Base-by-base conservation (phyloP, 2,888 invertebrate species). In the Machimus rusticus region DNA sequence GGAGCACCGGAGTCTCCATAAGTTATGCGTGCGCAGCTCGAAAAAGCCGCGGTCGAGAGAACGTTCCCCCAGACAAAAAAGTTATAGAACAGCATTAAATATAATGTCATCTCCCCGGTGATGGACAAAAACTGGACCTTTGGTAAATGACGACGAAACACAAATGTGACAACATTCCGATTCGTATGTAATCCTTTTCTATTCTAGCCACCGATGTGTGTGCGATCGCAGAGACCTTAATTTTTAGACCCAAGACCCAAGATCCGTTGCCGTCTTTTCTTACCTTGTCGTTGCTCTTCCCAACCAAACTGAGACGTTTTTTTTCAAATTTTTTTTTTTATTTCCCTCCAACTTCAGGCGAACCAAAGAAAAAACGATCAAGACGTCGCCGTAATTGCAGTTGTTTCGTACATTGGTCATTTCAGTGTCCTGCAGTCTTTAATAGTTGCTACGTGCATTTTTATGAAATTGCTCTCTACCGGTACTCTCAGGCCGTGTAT, bases 151-250 rank as follows among this genome's bases (percentile, higher is more conserved):
- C 89, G 89, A 89, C 88, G 87, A 88, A 89, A 89, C 89, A 89
- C 88, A 89, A 89, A 89, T 89, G 89, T 89, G 89, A 89, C 89
- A 89, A 89, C 89, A 89, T 89, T 89, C 89, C 89, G 88, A 88
- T 88, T 89, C 88, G 88, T 89, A 88, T 89, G 74, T 82, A 82
- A 57, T 82, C 82, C 82, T 82, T 46, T 46, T 46, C 43, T 46
- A 46, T 46, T 14, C 9, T 14, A 34, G 31, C 31, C 39, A 14
- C n/a, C 8, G 31, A 5, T 86, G 51, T 86, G 28, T 28, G 43
- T 51, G 51, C 46, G 14, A 9, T 46, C 16, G 43, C 4, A 46
- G 14, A 81, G 74, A 43, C 81, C 87, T 81, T 81, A 87, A 87
- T 79, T 87, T 86, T 87, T 87, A 87, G 78, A 39, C 39, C 87